Evolutionary conservation across 1,140 invertebrate genomes (phyloP).

Genomic region (Aphidius gifuensis): DNA sequence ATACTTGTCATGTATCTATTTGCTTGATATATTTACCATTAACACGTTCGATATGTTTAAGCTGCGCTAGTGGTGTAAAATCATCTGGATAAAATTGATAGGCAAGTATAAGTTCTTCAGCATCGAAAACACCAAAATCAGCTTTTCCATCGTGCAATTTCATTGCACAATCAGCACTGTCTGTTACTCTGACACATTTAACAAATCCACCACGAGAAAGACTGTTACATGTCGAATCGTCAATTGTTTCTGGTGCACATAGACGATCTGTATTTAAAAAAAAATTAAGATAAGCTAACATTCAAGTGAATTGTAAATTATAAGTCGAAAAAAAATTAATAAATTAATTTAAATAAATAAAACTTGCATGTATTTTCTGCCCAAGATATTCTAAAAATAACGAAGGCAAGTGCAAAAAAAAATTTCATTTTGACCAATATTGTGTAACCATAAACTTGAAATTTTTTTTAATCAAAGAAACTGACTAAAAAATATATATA

Average conservation of each 20-base stretch:
- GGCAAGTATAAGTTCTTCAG: slow-evolving; percentile 57
- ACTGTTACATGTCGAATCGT: slow-evolving; percentile 18
- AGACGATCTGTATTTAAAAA: slow-evolving; percentile 32
- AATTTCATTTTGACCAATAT: no score
- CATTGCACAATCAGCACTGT: slow-evolving; percentile 58
- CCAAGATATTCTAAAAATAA: no score
- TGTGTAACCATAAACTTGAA: no score
- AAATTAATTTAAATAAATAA: no score
- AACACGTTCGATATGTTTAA: slow-evolving; percentile 47
- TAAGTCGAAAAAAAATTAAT: no score
- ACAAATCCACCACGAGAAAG: slow-evolving; percentile 34
- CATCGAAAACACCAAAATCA: slow-evolving; percentile 58
- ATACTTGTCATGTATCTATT: background rate
- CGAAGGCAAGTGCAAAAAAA: no score
- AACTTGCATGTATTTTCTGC: no score
- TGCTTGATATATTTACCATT: slow-evolving; percentile 32
- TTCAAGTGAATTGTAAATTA: no score
- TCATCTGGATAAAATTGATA: slow-evolving; percentile 50
- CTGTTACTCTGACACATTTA: slow-evolving; percentile 35
- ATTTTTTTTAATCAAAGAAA: no score
- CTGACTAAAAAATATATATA: no score
- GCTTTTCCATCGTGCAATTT: slow-evolving; percentile 49
- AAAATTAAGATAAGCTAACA: background rate
- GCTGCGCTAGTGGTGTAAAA: slow-evolving; percentile 50
- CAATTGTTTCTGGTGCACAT: slow-evolving; percentile 29